Evolutionary conservation across 2,888 invertebrate genomes (phyloP).

Genomic region (Sphaerophoria rueppellii): DNA sequence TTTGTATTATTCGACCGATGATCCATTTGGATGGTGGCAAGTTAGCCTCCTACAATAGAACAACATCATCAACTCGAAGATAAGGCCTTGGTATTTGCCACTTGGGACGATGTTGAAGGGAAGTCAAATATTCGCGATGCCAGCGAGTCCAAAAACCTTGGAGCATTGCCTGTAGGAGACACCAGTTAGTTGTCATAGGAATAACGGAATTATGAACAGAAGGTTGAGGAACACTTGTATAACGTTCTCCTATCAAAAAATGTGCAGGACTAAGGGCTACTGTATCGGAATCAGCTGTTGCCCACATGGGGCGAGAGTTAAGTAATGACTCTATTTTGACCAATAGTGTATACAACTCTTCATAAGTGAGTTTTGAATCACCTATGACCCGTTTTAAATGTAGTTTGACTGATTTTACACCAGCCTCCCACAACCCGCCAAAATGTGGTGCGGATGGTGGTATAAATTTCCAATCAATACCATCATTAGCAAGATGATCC

Average conservation of each 20-base stretch:
- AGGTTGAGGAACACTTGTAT: constrained; percentile 2
- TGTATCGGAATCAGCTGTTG: not conserved
- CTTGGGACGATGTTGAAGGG: constrained; percentile 20
- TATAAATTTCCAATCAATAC: constrained; percentile 1
- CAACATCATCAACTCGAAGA: constrained; percentile 18
- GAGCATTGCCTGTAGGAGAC: constrained; percentile 2
- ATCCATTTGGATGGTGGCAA: constrained; percentile 49
- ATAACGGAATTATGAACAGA: not conserved
- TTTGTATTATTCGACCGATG: constrained; percentile 8
- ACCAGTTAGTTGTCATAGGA: not conserved
- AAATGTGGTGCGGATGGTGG: not conserved
- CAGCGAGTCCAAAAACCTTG: constrained; percentile 17
- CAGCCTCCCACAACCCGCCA: constrained; percentile 3
- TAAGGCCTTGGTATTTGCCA: constrained; percentile 32
- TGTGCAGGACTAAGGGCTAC: constrained; percentile 3
- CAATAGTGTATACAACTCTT: constrained; percentile 24
- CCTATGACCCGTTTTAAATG: constrained; percentile 1
- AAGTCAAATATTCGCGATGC: constrained; percentile 26
- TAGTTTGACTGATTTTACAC: not conserved
- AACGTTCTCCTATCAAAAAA: constrained; percentile 9
- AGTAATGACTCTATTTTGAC: not conserved
- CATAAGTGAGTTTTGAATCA: constrained; percentile 14
- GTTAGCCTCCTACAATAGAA: constrained; percentile 39
- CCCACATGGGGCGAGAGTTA: constrained; percentile 21
- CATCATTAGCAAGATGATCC: constrained; percentile 29